These are phyloP conservation scores for Ecliptopera silaceata DNA, from an alignment of 2,888 invertebrate genomes.

Conservation along the genomic window DNA sequence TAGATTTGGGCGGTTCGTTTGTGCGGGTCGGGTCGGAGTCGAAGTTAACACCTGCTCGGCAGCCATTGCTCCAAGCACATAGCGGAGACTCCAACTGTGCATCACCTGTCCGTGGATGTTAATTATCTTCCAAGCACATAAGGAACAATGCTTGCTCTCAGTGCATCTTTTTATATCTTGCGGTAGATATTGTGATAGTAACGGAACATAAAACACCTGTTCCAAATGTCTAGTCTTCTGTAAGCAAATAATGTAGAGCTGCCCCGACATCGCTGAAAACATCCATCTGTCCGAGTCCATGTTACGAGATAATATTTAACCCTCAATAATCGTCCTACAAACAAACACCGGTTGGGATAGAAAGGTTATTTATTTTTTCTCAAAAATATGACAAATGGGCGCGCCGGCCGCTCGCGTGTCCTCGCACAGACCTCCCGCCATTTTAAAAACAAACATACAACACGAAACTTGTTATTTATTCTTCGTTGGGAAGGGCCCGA, in stretches of 20 bases:
- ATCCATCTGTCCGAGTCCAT: slow-evolving; percentile 64
- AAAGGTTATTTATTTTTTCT: slow-evolving; percentile 79
- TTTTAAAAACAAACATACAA: slow-evolving; percentile 82
- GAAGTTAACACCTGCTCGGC: slow-evolving; percentile 76
- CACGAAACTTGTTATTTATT: slow-evolving; percentile 82
- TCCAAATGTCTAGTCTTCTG: slow-evolving; percentile 7
- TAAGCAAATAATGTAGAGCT: slow-evolving; percentile 49
- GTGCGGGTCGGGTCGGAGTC: slow-evolving; percentile 53
- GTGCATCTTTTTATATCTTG: not conserved
- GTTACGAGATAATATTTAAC: slow-evolving; percentile 72
- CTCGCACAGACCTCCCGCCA: slow-evolving; percentile 82
- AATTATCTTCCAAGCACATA: slow-evolving; percentile 17
- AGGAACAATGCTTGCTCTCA: not conserved
- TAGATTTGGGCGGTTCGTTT: slow-evolving; percentile 78
- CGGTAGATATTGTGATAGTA: not conserved
- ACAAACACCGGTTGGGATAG: slow-evolving; percentile 77
- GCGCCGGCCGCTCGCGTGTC: slow-evolving; percentile 78
- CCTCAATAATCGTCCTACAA: slow-evolving; percentile 75
- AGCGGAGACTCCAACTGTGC: slow-evolving; percentile 44
- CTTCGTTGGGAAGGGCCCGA: slow-evolving; percentile 76
- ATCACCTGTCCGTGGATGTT: slow-evolving; percentile 53
- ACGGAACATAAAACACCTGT: not conserved
- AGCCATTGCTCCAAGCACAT: slow-evolving; percentile 60
- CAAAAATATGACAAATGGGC: slow-evolving; percentile 82
- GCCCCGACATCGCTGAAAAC: slow-evolving; percentile 57